Conservation (phyloP, 1,140 invertebrate species). For the Papilio dardanus region DNA sequence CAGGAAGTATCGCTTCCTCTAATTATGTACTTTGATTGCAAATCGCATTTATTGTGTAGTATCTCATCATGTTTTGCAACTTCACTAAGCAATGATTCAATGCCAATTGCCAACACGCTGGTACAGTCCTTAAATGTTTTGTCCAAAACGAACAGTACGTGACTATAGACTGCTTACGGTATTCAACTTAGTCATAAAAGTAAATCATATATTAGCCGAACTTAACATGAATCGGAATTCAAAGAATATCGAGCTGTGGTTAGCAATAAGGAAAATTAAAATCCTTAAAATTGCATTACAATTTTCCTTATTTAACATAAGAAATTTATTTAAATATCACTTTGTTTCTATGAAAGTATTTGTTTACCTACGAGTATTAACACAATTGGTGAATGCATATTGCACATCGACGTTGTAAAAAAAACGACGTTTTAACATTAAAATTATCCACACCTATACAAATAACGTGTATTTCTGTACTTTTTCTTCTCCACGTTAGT, state of each 20-base stretch:
- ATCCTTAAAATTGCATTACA: background rate
- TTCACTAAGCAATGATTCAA: conserved; percentile 10
- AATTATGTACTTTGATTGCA: conserved; percentile 19
- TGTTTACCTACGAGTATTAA: background rate
- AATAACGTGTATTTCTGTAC: conserved; percentile 8
- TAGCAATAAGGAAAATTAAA: conserved; percentile 1
- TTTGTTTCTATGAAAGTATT: background rate
- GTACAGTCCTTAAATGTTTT: background rate
- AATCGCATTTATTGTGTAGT: background rate
- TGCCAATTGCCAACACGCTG: background rate
- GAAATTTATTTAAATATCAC: background rate
- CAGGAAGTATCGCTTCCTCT: conserved; percentile 22
- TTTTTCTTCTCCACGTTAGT: conserved; percentile 24
- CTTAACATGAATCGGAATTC: background rate
- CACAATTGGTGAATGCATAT: no score
- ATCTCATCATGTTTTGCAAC: conserved; percentile 8
- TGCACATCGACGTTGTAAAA: no score
- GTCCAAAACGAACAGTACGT: background rate
- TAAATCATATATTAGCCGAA: background rate
- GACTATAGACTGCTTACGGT: background rate
- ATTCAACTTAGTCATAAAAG: conserved; percentile 14
- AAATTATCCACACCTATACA: no score
- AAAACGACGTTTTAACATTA: no score
- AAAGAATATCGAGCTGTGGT: background rate
- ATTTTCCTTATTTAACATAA: conserved; percentile 1